Evolutionary conservation across 1,140 invertebrate genomes (phyloP).

Genomic region (Papilio aristodemus): DNA sequence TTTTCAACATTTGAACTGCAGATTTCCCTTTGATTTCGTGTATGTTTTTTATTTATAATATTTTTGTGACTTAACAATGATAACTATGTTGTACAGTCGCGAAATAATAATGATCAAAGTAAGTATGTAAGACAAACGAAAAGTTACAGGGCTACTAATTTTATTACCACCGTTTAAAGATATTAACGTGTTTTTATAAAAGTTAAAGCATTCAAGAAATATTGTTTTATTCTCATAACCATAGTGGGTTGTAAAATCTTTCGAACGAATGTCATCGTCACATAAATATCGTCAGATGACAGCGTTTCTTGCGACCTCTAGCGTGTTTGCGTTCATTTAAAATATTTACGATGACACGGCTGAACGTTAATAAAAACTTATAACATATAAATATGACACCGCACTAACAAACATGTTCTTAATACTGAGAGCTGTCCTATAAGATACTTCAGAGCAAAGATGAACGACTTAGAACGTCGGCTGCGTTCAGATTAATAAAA

Average conservation of each 20-base stretch:
- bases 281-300: slow-evolving; percentile 4
- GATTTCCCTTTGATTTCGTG: too few species aligned
- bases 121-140: too few species aligned
- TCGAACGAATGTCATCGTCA: neutral
- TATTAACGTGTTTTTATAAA: too few species aligned
- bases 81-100: too few species aligned
- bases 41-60: too few species aligned
- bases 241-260: neutral
- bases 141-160: too few species aligned
- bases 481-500: neutral
- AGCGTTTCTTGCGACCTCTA: slow-evolving; percentile 13
- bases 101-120: too few species aligned
- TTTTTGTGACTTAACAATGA: too few species aligned
- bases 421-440: slow-evolving; percentile 1
- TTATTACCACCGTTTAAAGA: too few species aligned
- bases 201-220: neutral
- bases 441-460: neutral
- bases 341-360: slow-evolving; percentile 15
- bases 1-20: too few species aligned
- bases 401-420: slow-evolving; percentile 15
- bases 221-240: neutral
- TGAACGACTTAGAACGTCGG: neutral
- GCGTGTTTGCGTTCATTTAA: slow-evolving; percentile 17
- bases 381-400: neutral
- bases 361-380: slow-evolving; percentile 13